Conservation (phyloP, 2,797 vertebrate genomes). For the Anguilla marmorata region DNA sequence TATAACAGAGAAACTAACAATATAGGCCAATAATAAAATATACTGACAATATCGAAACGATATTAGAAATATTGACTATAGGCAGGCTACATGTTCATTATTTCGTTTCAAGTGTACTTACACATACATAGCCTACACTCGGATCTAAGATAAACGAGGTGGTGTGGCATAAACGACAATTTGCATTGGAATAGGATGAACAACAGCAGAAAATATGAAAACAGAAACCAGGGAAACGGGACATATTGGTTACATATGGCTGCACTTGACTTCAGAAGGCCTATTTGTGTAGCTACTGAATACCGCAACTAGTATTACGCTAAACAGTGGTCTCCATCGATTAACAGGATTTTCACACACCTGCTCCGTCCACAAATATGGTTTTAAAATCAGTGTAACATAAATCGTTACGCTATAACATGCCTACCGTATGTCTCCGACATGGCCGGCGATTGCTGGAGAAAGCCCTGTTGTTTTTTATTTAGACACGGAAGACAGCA, state of each 20-base stretch:
- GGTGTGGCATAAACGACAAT: neutral
- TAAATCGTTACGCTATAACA: neutral
- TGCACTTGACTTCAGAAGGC: constrained; percentile 32
- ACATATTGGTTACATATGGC: constrained; percentile 12
- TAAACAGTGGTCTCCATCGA: neutral
- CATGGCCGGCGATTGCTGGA: constrained; percentile 65
- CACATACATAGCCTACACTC: neutral
- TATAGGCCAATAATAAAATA: neutral
- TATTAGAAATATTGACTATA: no score
- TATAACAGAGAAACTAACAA: neutral
- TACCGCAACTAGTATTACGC: constrained; percentile 7
- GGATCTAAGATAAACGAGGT: neutral
- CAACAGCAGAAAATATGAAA: neutral
- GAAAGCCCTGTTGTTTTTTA: constrained; percentile 36
- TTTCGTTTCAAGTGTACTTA: no score
- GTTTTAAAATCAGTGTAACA: neutral
- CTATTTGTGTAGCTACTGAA: neutral
- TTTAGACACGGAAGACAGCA: constrained; percentile 47
- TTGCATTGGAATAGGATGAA: neutral
- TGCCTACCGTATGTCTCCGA: constrained; percentile 80
- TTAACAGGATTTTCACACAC: neutral
- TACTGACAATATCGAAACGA: neutral
- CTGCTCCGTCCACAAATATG: neutral
- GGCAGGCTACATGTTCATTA: no score
- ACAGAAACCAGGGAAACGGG: neutral